Base-by-base conservation (phyloP, 2,797 vertebrate species). In the Phalloptychus januarius region DNA sequence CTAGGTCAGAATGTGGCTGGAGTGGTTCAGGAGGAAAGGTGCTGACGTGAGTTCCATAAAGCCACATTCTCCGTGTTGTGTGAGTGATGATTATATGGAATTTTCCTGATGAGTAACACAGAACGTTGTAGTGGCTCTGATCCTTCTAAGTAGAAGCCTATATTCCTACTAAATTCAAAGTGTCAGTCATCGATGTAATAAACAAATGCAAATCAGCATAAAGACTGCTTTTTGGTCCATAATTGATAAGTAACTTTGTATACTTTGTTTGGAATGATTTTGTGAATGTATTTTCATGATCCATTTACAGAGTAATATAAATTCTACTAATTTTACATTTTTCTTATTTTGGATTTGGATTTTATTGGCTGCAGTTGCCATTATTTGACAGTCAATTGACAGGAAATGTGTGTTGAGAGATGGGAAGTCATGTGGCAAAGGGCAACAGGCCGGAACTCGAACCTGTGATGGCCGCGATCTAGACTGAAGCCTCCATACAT, bases 101-200 rank as follows among this genome's bases (percentile, higher is more conserved):
- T 85, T 88, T 79, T 82, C 77, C 86, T 91, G 87, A 93, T 93
- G 88, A 92, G 74, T 87, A 87, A 87, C 72, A 65, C 93, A 93
- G 91, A 83, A 87, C 74, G 52, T 77, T 79, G 69, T 33, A 77
- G 65, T 83, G 82, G 81, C 84, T 83, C 76, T 74, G 83, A 86
- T 87, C 58, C 77, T 77, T 81, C 76, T 79, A 74, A 89, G 72
- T 76, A 58, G 76, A 56, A 86, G 78, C 65, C 77, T 61, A 44
- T 81, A 72, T 48, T 38, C 67, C 89, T 85, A 84, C 82, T 72
- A 76, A 88, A 86, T 84, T 74, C 84, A 86, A 56, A 54, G 74
- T 80, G 83, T 88, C 88, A 83, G 71, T 85, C 87, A 85, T 80
- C 54, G 78, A 74, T 54, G 42, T 79, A 86, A 89, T 91, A 81